Percentiles rank a stretch among this genome's conserved stretches.
Conservation (phyloP, 2,797 vertebrate genomes). For the Phrynocephalus vlangalii region DNA sequence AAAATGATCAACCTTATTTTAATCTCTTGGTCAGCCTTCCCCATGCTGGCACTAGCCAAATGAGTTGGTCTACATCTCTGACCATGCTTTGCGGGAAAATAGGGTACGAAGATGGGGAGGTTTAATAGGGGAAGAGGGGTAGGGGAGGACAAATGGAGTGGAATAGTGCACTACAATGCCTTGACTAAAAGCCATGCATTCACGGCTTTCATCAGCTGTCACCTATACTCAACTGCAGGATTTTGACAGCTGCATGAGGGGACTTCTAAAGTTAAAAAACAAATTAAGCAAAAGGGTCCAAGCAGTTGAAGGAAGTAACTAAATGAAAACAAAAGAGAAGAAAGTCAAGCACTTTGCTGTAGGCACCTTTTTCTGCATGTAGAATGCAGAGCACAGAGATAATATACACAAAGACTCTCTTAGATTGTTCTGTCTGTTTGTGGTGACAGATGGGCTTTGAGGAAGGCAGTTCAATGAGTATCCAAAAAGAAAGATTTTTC, state of each 20-base stretch:
- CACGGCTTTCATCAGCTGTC: slow-evolving; percentile 26
- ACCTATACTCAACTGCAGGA: slow-evolving; percentile 13
- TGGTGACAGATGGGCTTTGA: slow-evolving; percentile 41
- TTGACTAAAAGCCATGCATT: slow-evolving; percentile 26
- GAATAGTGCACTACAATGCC: background rate
- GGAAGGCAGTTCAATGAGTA: slow-evolving; percentile 29
- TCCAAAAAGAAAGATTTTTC: slow-evolving; percentile 10
- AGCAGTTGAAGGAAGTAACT: slow-evolving; percentile 30
- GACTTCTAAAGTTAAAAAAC: slow-evolving; percentile 52
- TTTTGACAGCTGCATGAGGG: slow-evolving; percentile 35
- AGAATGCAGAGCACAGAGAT: slow-evolving; percentile 22
- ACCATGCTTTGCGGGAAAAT: background rate
- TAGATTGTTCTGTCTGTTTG: slow-evolving; percentile 8
- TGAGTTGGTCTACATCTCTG: background rate
- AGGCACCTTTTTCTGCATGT: background rate
- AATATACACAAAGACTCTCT: slow-evolving; percentile 28
- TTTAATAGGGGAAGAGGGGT: background rate
- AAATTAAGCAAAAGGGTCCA: slow-evolving; percentile 40
- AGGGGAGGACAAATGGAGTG: background rate
- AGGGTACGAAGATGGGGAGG: background rate
- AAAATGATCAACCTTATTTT: background rate
- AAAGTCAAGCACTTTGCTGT: slow-evolving; percentile 39
- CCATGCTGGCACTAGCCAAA: background rate
- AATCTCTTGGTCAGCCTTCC: background rate
- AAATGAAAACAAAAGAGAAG: slow-evolving; percentile 34